Base-by-base conservation (phyloP, 2,888 invertebrate species). In the Habrosyne pyritoides region DNA sequence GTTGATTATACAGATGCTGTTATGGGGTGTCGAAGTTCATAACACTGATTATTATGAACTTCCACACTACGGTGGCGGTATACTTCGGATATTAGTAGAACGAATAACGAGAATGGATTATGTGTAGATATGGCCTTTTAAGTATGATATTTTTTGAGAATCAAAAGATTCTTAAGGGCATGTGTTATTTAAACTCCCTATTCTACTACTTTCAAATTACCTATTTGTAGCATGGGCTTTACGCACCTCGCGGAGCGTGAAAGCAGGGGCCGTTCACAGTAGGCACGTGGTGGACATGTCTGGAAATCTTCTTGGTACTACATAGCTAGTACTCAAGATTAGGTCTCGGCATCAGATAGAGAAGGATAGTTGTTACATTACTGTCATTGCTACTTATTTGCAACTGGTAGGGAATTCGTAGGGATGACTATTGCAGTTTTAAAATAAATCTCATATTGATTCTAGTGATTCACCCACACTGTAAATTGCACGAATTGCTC, bases 221-320 rank as follows among this genome's bases (percentile, higher is more conserved):
- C n/a, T n/a, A n/a, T n/a, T n/a, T n/a, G n/a, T 65, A 90, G 91
- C 8, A 85, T 86, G 0, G 90, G 91, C 0, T 90, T 91, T 66
- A 85, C 85, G 0, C 90, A 89, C 64, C 57, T 91, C 22, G 81
- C 89, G 5, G 89, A 89, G 53, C 77, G 91, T 0, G 85, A 87
- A 53, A 90, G 89, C 60, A 89, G 86, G 84, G 83, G 47, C 91
- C 91, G 0, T 91, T 91, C 64, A 79, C 86, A 0, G 59, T 68
- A 0, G 73, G 55, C 0, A 89, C 88, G 0, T 90, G 91, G 90
- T 79, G 74, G 73, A 64, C 79, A 2, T 84, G 83, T 28, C 62
- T 85, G 0, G 78, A 53, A 8, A 75, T 83, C 8, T 73, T 77
- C 8, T 8, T 78, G 0, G 52, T 87, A 2, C 69, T n/a, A n/a